Base-by-base conservation (phyloP, 2,113 vertebrate genomes). In the Athene cunicularia region DNA sequence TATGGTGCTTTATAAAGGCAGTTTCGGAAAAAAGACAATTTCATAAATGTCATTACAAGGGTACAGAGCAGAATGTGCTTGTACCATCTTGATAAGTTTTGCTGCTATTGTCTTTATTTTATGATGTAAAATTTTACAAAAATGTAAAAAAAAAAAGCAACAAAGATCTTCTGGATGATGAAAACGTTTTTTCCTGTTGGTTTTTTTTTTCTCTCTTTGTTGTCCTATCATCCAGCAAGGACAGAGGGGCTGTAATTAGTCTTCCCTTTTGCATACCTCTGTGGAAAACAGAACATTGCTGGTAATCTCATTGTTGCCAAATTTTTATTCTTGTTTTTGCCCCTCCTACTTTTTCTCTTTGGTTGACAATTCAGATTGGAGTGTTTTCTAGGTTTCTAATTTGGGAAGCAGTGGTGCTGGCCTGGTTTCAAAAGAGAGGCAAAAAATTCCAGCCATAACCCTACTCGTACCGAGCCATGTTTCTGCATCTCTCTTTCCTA, bases 101-200 rank as follows among this genome's bases (percentile, higher is more conserved):
- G 98, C 97, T 98, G 98, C 98, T 98, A 97, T 92, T 97, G 94
- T 97, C 90, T 96, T 98, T 97, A 93, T 96, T 97, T 94, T 93
- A 97, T 92, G 88, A 97, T 98, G 97, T 97, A 96, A 95, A 93
- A 96, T 98, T 97, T 97, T 96, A 83, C 73, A 97, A 96, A 96
- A 37, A 97, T 96, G 95, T 73, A 95, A 85, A 84, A 96, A 94
- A 86, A 82, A 87, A 94, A 86, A 60, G 63, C 93, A 98, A 98
- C 98, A 98, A 98, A 98, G 98, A 98, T 95, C 90, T 95, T 98
- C 93, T 97, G 93, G 93, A 94, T 93, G 92, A 94, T 91, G 53
- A 92, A 97, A 95, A 90, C 4, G 4, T 50, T 93, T 97, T 97
- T 68, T 94, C 47, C 52, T 97, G 97, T 96, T 88, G 75, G n/a